Evolutionary conservation across 2,888 invertebrate genomes (phyloP), one percentile per base, ranked within the genome.

Genomic region (Cordilura impudica): DNA sequence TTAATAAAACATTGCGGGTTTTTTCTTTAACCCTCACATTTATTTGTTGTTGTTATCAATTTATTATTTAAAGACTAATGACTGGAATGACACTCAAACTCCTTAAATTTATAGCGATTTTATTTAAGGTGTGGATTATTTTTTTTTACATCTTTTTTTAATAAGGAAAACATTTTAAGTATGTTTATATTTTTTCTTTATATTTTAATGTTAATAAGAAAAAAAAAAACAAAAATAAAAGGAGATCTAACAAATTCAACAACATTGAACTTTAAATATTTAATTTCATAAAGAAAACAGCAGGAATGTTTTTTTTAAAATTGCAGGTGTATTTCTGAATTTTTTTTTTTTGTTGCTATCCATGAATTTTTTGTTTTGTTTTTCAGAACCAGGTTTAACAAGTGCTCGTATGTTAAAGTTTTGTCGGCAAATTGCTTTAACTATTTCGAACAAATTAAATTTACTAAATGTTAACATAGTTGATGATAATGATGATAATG

Each of bases 181-280:
- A n/a, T n/a, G n/a, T n/a, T n/a, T n/a, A n/a, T 26, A 2, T n/a
- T n/a, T n/a, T n/a, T 51, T 23, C 12, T 51, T 18, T 8, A 18
- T 1, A 67, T 49, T 31, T 21, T 4, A 31, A 61, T 21, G 21
- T 21, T 21, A 43, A 53, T 10, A n/a, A 26, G 43, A 4, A 19
- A 65, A 43, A 14, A 19, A 43, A 21, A 2, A 26, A 26, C n/a
- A 39, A 19, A n/a, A 19, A 45, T 26, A 45, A 67, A 39, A 4
- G 63, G 51, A 67, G 54, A 58, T 45, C 39, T 29, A 47, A 18
- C 47, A 23, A 65, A 63, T n/a, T 31, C 39, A 73, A 49, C 71
- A 79, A 75, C 79, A 79, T 79, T 79, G 71, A 75, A 75, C 75
- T 79, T 79, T 79, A 75, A 63, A 76, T 75, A 75, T 75, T 76